These are phyloP conservation scores for Andricus grossulariae DNA, from an alignment of 1,140 invertebrate genomes.

Conservation along the genomic window DNA sequence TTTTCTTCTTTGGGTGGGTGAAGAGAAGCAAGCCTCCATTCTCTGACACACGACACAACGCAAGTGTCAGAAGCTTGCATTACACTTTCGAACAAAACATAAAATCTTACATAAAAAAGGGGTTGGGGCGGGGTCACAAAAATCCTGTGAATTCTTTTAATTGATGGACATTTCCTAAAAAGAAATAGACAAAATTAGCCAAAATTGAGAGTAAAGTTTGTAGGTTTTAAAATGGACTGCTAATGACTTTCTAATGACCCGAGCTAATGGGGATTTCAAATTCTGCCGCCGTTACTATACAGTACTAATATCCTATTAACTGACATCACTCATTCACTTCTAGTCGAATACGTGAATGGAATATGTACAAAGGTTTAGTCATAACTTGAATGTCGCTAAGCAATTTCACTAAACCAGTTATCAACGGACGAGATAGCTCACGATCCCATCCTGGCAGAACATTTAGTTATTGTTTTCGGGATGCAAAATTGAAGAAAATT, in stretches of 20 bases:
- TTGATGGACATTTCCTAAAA: too few species aligned
- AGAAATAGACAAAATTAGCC: background rate
- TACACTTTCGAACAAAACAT: too few species aligned
- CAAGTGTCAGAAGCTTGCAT: too few species aligned
- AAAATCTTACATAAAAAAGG: too few species aligned
- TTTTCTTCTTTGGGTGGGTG: too few species aligned
- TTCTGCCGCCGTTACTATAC: background rate
- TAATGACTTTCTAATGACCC: slow-evolving; percentile 1
- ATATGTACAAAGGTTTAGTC: slow-evolving; percentile 3
- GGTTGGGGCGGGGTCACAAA: too few species aligned
- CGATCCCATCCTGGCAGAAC: background rate
- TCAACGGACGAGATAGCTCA: background rate
- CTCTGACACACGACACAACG: too few species aligned
- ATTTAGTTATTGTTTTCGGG: background rate
- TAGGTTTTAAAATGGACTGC: background rate
- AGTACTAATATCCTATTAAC: background rate
- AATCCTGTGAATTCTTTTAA: too few species aligned
- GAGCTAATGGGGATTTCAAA: background rate
- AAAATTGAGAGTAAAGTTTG: background rate
- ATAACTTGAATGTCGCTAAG: slow-evolving; percentile 18
- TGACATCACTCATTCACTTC: slow-evolving; percentile 9
- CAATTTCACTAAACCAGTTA: slow-evolving; percentile 30
- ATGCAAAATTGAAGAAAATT: background rate
- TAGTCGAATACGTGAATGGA: slow-evolving; percentile 1
- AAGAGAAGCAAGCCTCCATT: too few species aligned